Evolutionary conservation across 2,888 invertebrate species (phyloP), one percentile per base, ranked within the genome.

Genomic region (Thereva nobilitata): DNA sequence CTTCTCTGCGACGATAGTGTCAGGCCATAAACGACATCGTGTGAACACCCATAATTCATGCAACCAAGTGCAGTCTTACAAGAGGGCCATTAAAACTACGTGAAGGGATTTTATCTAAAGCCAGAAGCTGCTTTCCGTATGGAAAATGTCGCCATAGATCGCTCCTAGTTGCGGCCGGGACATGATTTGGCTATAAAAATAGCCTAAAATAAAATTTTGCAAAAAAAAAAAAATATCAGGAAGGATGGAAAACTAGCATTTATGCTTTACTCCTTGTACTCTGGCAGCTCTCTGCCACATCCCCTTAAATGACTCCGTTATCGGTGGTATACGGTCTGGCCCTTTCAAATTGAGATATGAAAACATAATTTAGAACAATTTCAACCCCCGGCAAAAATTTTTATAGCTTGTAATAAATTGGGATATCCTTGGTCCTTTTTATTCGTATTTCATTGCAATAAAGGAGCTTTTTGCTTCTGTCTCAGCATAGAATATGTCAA

Each of bases 81-180:
- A 64, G 64, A 34, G 53, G 53, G 53, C 64, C 64, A 64, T 64
- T 64, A 64, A 64, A 64, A 61, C 61, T 61, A 61, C 61, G 61
- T 61, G 61, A 61, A 61, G 50, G 53, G 53, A 64, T 64, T 64
- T 23, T 23, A 23, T 53, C 52, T 64, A 41, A 53, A 35, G 42
- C 42, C 42, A 52, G 53, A 41, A 8, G 40, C 35, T 23, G 37
- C 49, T 23, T 23, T 41, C 50, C 50, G 61, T 50, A 61, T 61
- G 49, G 61, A 40, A 50, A 42, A 50, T 61, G 61, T 50, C 61
- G 23, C 23, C 23, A 23, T 23, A 23, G 23, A 23, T 23, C 23
- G 40, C 40, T 50, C 23, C 50, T 61, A 50, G 50, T 50, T 49
- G 50, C n/a, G 50, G 45, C 34, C 7, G 37, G n/a, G 40, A 40